phyloP scores from a whole-genome alignment of 2,113 vertebrate genomes.

The Hepsetus odoe region DNA sequence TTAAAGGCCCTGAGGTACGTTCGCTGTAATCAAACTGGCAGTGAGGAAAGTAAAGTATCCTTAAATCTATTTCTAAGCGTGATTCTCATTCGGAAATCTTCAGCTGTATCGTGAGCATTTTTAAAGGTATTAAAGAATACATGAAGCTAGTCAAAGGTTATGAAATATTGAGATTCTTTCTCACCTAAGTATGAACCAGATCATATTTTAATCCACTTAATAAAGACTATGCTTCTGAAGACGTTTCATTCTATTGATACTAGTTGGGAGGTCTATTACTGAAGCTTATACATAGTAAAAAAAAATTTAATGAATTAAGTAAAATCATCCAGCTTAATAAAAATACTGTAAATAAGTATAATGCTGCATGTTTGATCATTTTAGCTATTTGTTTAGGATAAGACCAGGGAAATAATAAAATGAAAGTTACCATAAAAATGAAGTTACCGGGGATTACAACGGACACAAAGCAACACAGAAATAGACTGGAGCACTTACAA shows the following conservation, averaged over 20 bases:
- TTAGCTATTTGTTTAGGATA: no score
- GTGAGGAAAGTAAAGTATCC: constrained; percentile 55
- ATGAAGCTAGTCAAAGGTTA: constrained; percentile 55
- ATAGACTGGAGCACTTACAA: not conserved
- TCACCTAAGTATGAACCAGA: constrained; percentile 50
- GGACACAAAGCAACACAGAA: no score
- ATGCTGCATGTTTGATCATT: not conserved
- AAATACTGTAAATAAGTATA: no score
- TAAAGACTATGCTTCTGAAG: constrained; percentile 3
- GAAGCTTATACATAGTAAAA: no score
- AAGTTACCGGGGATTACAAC: no score
- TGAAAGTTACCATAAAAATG: no score
- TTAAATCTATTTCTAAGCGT: constrained; percentile 64
- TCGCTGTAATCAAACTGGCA: constrained; percentile 61
- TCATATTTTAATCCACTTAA: constrained; percentile 44
- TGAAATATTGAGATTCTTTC: constrained; percentile 65
- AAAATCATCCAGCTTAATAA: no score
- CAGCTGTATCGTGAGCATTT: constrained; percentile 60
- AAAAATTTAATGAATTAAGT: no score
- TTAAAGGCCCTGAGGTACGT: constrained; percentile 65
- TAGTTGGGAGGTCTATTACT: not conserved
- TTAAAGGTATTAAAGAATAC: constrained; percentile 69
- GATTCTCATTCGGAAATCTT: constrained; percentile 66
- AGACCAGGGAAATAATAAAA: no score
- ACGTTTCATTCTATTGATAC: not conserved